Evolutionary conservation across 1,140 invertebrate species (phyloP).

Genomic region (Pseudomyrmex gracilis): DNA sequence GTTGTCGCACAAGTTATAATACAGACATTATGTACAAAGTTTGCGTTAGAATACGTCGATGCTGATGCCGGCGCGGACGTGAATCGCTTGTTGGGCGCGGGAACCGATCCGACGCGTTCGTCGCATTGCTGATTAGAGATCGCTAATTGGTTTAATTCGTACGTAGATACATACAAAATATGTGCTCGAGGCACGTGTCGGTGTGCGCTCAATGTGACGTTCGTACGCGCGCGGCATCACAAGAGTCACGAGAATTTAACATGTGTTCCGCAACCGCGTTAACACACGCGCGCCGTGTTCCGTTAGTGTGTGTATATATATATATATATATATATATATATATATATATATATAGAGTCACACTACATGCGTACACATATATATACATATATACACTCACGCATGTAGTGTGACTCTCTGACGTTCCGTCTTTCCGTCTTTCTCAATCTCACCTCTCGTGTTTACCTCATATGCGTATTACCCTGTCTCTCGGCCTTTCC

Average conservation of each 20-base stretch:
- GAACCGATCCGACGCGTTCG: background rate
- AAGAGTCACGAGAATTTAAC: constrained; percentile 21
- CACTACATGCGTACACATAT: too few species aligned
- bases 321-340: background rate
- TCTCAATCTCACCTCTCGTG: background rate
- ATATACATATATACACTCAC: too few species aligned
- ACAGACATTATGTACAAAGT: constrained; percentile 77
- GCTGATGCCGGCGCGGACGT: constrained; percentile 57
- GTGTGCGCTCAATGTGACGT: background rate
- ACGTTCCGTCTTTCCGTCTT: constrained; percentile 9
- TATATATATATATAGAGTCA: background rate
- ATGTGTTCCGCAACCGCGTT: constrained; percentile 11
- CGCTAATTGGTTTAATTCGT: constrained; percentile 41
- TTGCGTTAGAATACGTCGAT: constrained; percentile 69
- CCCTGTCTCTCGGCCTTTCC: background rate
- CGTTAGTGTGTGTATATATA: background rate
- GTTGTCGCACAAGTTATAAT: constrained; percentile 77
- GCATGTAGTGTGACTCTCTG: background rate
- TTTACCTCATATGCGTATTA: background rate
- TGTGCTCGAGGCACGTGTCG: constrained; percentile 6
- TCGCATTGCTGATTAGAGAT: constrained; percentile 34
- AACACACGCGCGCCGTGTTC: constrained; percentile 2
- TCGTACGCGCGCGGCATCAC: background rate
- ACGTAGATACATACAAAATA: constrained; percentile 2
- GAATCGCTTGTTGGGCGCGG: constrained; percentile 7